Base-by-base conservation (phyloP, 2,797 vertebrate species). In the Hydrocynus forskahlii region DNA sequence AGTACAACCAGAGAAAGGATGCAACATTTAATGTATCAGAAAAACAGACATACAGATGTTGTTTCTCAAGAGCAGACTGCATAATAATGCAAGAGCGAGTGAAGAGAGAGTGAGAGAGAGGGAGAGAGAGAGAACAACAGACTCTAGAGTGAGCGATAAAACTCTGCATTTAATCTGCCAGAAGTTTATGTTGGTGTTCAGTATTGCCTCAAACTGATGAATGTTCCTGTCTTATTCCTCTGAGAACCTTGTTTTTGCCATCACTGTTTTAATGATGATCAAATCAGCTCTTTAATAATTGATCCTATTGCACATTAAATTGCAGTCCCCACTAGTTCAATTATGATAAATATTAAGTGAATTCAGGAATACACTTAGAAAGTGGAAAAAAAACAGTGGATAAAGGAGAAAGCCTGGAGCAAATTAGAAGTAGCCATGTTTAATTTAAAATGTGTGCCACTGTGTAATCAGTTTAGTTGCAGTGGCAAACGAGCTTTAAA, bases 311-410 rank as follows among this genome's bases (percentile, higher is more conserved):
- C 88, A 87, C 84, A 88, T 91, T 92, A 92, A 92, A 91, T 89
- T 89, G 90, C 90, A 87, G 52, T 79, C 90, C 89, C 84, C 60
- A 74, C 86, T 69, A 90, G 88, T 91, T 92, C 83, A 87, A 84
- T 89, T 86, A 85, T 88, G 81, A 86, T 92, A 89, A 91, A 93
- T 92, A 92, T 92, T 91, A 92, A 91, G 88, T 75, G 88, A 91
- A 91, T 83, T 87, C 81, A 70, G n/a, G n/a, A 72, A 25, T 68
- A 69, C 82, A 90, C 76, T 68, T 2, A 70, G 81, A 86, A 83
- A 81, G 84, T 78, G 38, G 80, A 84, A 87, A 86, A 63, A 87
- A 83, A 81, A 81, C 79, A 84, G 85, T 66, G 80, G 87, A 88
- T 81, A 81, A 83, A 89, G 84, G 75, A 75, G 43, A 85, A 71